Base-by-base conservation (phyloP, 2,888 invertebrate species). In the Cheiracanthium punctorium region DNA sequence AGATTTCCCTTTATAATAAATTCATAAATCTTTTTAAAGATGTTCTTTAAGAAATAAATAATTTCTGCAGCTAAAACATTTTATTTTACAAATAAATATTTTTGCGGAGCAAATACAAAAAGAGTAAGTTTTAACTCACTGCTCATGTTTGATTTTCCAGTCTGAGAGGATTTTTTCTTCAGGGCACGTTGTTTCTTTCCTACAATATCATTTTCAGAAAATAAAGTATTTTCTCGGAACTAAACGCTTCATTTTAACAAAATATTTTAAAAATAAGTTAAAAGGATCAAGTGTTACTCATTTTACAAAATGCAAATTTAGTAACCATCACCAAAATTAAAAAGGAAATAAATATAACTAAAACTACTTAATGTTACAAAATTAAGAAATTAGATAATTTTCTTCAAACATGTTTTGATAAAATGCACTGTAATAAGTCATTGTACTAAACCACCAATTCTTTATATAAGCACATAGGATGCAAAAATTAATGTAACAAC, bases 131-230 rank as follows among this genome's bases (percentile, higher is more conserved):
- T 73, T 69, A 84, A 84, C 82, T 84, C 77, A 84, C 82, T 84
- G 82, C 82, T 84, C 82, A 84, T 84, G 77, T 84, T 84, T 84
- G 82, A 77, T 84, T 67, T 69, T 84, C 82, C 77, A 77, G 77
- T 84, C 82, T 77, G 76, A 84, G 71, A 77, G 82, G 73, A 65
- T 52, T 72, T 84, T 84, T 84, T 84, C 82, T 84, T 84, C 82
- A 77, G 82, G 73, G 77, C 82, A 82, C 82, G 72, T 41, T 77
- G 67, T 84, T 84, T 77, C 82, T 84, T 84, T 84, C 82, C 82
- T 84, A 84, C 82, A 84, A 77, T 72, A 84, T 77, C 67, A 77
- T 84, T 84, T 77, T 77, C 77, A 84, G 77, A 20, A 84, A 77
- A 84, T 77, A 77, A 77, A 84, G 52, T 76, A 75, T 72, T 73